Conservation (phyloP, 2,113 vertebrate species). For the Mola mola region DNA sequence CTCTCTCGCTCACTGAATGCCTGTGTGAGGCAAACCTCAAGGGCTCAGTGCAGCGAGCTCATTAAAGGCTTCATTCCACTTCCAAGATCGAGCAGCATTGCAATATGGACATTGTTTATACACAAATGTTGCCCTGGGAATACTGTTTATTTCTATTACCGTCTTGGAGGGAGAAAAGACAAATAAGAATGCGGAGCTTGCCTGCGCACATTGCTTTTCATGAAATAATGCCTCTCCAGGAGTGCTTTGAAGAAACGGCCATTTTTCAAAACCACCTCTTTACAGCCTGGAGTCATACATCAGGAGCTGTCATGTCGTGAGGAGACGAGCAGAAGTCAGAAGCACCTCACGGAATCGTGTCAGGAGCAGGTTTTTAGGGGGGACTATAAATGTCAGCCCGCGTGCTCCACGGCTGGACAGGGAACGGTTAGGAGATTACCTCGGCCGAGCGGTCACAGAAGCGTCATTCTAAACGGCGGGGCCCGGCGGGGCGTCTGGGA, state of each 20-base stretch:
- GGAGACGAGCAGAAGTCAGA: conserved; percentile 3
- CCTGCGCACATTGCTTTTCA: conserved; percentile 74
- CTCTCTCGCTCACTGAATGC: conserved; percentile 15
- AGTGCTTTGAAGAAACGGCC: conserved; percentile 68
- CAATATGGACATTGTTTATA: conserved; percentile 80
- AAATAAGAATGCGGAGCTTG: conserved; percentile 32
- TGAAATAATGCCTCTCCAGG: conserved; percentile 75
- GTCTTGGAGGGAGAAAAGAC: conserved; percentile 36
- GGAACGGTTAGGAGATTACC: conserved; percentile 27
- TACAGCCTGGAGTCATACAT: conserved; percentile 36
- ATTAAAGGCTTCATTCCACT: conserved; percentile 81
- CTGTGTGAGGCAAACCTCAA: conserved; percentile 65
- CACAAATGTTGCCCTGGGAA: conserved; percentile 79
- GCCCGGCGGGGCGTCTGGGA: conserved; percentile 47
- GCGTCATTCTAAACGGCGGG: conserved; percentile 62
- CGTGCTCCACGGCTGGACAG: background rate
- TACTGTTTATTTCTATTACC: conserved; percentile 78
- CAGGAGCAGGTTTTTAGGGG: no score
- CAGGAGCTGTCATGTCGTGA: conserved; percentile 18
- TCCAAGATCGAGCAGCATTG: conserved; percentile 73
- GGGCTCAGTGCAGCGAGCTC: conserved; percentile 77
- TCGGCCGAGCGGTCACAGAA: conserved; percentile 56
- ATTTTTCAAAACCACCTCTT: conserved; percentile 47
- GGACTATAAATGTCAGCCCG: conserved; percentile 48
- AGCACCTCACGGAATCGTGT: conserved; percentile 13